Percentiles rank a stretch among this genome's conserved stretches.
Evolutionary conservation across 2,797 vertebrate species (phyloP).

Genomic region (Acomys russatus): DNA sequence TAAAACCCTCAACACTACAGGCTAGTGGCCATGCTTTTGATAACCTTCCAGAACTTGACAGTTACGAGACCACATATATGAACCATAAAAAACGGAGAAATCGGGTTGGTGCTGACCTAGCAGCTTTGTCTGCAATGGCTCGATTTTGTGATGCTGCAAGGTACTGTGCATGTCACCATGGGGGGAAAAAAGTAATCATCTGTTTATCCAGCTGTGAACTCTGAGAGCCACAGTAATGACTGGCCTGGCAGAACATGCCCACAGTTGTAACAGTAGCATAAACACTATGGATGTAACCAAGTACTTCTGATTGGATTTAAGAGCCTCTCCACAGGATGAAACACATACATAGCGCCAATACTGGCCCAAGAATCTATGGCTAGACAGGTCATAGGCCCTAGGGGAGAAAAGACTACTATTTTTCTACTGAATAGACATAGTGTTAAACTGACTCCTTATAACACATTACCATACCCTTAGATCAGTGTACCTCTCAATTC

Average conservation of each 20-base stretch:
- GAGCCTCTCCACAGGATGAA: not conserved
- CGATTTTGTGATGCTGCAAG: not conserved
- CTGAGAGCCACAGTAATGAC: not conserved
- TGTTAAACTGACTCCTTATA: not conserved
- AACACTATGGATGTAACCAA: not conserved
- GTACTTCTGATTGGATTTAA: not conserved
- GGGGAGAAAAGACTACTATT: not conserved
- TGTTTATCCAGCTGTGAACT: not conserved
- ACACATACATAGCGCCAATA: not conserved
- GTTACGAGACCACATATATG: not conserved
- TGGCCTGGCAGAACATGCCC: not conserved
- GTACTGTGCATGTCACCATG: not conserved
- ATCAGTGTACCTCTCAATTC: not conserved
- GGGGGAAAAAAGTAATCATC: no score
- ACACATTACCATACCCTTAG: not conserved
- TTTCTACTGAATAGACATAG: not conserved
- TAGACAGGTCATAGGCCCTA: not conserved
- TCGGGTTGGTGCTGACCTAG: not conserved
- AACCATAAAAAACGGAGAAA: not conserved
- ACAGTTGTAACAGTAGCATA: not conserved
- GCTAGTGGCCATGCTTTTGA: no score
- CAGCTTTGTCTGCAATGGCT: not conserved
- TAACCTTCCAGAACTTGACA: not conserved
- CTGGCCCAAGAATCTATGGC: not conserved
- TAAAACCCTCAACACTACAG: no score